These are phyloP conservation scores for Nematopogon swammerdamellus DNA, from an alignment of 2,888 invertebrate species.

Conservation along the genomic window DNA sequence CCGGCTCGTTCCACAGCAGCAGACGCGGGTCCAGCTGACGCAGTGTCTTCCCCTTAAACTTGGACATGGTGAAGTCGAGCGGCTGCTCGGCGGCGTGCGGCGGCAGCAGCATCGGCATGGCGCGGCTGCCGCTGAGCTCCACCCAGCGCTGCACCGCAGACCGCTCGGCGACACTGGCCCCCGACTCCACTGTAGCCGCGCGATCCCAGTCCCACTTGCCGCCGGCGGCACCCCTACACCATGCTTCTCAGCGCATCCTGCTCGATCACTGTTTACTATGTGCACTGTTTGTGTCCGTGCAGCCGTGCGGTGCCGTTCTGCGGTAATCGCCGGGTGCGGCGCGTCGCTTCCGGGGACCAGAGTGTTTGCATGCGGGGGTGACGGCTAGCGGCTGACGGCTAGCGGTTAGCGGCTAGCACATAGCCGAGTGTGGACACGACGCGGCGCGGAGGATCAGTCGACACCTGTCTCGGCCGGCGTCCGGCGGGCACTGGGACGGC, in stretches of 20 bases:
- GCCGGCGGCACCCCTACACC: not conserved
- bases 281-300: too few relatives aligned
- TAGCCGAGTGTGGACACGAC: too few relatives aligned
- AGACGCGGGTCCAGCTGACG: slow-evolving; percentile 4
- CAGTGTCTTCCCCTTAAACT: not conserved
- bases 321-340: too few relatives aligned
- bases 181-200: slow-evolving; percentile 5
- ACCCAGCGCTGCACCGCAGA: slow-evolving; percentile 59
- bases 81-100: slow-evolving; percentile 62
- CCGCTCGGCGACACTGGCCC: slow-evolving; percentile 45
- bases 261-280: not conserved
- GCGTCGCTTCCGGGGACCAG: too few relatives aligned
- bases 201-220: not conserved
- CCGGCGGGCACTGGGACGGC: slow-evolving; percentile 24
- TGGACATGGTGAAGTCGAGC: slow-evolving; percentile 69
- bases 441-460: not conserved
- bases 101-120: slow-evolving; percentile 63
- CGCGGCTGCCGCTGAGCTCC: slow-evolving; percentile 58
- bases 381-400: too few relatives aligned
- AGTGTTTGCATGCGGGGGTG: too few relatives aligned
- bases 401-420: too few relatives aligned
- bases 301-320: too few relatives aligned
- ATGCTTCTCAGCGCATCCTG: too few relatives aligned
- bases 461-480: slow-evolving; percentile 1
- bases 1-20: slow-evolving; percentile 20